A percentile compares a stretch with the other conserved stretches of the same genome.
These are phyloP conservation scores for Labeo calbasu DNA, from an alignment of 2,797 vertebrate species.

Conservation along the genomic window DNA sequence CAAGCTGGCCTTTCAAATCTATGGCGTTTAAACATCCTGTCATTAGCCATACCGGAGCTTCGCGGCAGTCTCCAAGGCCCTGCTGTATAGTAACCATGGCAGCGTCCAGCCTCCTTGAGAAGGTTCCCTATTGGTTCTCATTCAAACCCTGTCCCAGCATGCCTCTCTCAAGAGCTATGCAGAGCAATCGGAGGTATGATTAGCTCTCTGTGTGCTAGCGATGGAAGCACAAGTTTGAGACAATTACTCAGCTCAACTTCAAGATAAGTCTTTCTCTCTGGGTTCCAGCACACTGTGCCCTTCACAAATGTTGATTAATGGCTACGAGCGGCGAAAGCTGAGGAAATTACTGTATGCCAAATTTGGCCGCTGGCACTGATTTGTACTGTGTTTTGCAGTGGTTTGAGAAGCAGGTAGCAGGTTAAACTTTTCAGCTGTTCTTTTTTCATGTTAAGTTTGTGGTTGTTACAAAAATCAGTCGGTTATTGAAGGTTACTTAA, in stretches of 20 bases:
- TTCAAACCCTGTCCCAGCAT: constrained; percentile 55
- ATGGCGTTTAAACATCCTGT: constrained; percentile 19
- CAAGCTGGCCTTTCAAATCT: constrained; percentile 16
- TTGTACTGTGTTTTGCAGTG: constrained; percentile 47
- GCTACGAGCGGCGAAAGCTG: constrained; percentile 42
- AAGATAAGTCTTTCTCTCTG: constrained; percentile 30
- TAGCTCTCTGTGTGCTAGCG: constrained; percentile 51
- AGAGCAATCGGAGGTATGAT: constrained; percentile 48
- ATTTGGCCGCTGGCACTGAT: constrained; percentile 48
- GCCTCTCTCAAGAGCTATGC: constrained; percentile 53
- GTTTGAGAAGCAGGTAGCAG: constrained; percentile 32
- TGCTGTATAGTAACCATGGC: constrained; percentile 54
- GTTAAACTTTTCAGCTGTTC: constrained; percentile 37
- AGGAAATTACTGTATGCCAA: constrained; percentile 50
- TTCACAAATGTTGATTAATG: constrained; percentile 51
- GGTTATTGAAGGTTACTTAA: too few relatives aligned
- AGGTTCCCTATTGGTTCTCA: constrained; percentile 48
- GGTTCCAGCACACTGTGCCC: constrained; percentile 11
- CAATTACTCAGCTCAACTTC: constrained; percentile 46
- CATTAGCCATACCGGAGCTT: constrained; percentile 23
- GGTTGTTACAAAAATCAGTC: background rate
- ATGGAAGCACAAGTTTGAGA: constrained; percentile 48
- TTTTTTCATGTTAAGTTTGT: constrained; percentile 13
- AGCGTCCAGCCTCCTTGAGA: constrained; percentile 34
- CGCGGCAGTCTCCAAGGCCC: background rate